phyloP scores from a whole-genome alignment of 2,888 invertebrate species.

The Hemistola chrysoprasaria region DNA sequence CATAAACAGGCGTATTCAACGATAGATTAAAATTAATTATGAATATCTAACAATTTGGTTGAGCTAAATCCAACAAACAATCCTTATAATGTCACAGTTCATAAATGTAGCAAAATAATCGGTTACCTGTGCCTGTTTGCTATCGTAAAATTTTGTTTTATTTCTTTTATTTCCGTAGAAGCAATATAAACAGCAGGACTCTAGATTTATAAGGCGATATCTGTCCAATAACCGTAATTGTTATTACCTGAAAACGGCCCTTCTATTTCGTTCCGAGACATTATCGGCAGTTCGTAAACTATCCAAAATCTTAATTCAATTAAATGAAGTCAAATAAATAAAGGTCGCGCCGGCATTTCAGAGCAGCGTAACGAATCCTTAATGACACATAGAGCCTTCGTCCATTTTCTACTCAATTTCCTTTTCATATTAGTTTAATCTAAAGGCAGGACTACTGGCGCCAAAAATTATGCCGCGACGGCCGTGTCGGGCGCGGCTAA shows the following conservation, averaged over 20 bases:
- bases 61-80: no score
- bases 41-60: no score
- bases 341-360: slow-evolving; percentile 59
- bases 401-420: slow-evolving; percentile 82
- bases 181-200: slow-evolving; percentile 16
- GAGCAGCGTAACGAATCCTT: slow-evolving; percentile 73
- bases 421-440: slow-evolving; percentile 82
- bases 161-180: slow-evolving; percentile 13
- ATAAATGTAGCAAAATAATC: background rate
- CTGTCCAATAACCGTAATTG: slow-evolving; percentile 67
- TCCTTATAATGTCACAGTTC: no score
- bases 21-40: no score
- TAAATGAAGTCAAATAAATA: slow-evolving; percentile 78
- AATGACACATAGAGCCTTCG: slow-evolving; percentile 78
- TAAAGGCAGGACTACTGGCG: slow-evolving; percentile 80
- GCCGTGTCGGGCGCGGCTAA: slow-evolving; percentile 74
- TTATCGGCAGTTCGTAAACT: slow-evolving; percentile 73
- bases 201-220: slow-evolving; percentile 57
- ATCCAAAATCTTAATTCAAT: slow-evolving; percentile 77
- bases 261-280: slow-evolving; percentile 66
- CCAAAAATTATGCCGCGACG: slow-evolving; percentile 81
- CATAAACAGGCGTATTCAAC: no score
- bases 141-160: slow-evolving; percentile 10
- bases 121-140: background rate
- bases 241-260: slow-evolving; percentile 68